Conservation (phyloP, 2,888 invertebrate species). For the Gymnoscelis rufifasciata region DNA sequence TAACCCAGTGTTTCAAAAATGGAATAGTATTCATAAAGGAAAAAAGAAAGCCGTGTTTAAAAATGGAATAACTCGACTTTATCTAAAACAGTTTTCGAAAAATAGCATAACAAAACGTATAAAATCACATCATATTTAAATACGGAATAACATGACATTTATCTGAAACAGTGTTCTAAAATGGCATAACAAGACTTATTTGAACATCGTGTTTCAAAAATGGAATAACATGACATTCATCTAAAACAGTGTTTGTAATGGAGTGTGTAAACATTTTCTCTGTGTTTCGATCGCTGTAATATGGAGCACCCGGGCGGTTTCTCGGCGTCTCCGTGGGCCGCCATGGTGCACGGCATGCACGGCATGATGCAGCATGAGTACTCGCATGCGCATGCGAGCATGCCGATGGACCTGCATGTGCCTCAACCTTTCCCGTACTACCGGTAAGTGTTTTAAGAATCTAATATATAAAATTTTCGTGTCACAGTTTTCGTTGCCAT, state of each 20-base stretch:
- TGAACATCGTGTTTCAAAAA: too few species aligned
- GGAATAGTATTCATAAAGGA: background rate
- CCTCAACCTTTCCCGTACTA: slow-evolving; percentile 95
- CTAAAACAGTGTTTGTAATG: too few species aligned
- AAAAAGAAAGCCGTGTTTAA: too few species aligned
- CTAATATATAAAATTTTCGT: too few species aligned
- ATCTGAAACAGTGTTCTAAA: too few species aligned
- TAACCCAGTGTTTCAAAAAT: background rate
- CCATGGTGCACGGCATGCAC: slow-evolving; percentile 82
- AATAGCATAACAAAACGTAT: too few species aligned
- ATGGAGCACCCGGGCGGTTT: slow-evolving; percentile 90
- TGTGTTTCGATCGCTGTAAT: slow-evolving; percentile 21
- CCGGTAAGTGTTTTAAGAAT: slow-evolving; percentile 83
- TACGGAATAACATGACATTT: slow-evolving; percentile 21
- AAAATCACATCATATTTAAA: too few species aligned
- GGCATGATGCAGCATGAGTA: slow-evolving; percentile 83
- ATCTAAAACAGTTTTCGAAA: too few species aligned
- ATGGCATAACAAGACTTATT: too few species aligned
- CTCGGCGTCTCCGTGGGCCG: slow-evolving; percentile 88
- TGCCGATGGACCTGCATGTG: slow-evolving; percentile 95
- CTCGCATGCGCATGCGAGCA: slow-evolving; percentile 65
- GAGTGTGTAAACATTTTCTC: too few species aligned
- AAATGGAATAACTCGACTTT: too few species aligned
- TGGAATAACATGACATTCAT: slow-evolving; percentile 17
- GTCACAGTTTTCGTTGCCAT: too few species aligned